Conservation (phyloP, 2,113 vertebrate species). For the Lagopus muta region DNA sequence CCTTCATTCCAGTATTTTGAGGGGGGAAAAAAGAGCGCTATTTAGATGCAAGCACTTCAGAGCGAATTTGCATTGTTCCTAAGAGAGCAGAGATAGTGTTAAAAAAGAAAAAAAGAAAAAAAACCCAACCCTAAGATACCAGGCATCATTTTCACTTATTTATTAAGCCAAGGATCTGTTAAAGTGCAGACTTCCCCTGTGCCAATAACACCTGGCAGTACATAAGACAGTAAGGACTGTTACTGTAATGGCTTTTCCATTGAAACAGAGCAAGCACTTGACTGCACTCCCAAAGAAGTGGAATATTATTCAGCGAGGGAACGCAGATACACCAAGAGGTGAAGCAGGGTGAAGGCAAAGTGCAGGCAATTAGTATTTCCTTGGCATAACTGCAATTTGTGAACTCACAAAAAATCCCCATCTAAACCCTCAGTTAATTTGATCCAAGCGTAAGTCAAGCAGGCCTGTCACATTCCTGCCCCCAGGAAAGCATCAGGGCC, state of each 20-base stretch:
- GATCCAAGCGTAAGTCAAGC: neutral
- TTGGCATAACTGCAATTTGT: constrained; percentile 42
- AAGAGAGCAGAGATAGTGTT: neutral
- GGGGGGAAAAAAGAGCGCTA: neutral
- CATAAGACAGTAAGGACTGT: neutral
- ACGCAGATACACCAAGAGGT: neutral
- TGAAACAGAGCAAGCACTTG: constrained; percentile 12
- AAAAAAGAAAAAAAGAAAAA: accelerated
- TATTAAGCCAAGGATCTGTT: constrained; percentile 51
- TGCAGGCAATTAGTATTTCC: constrained; percentile 42
- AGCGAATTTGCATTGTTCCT: constrained; percentile 20
- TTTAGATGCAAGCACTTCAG: constrained; percentile 37
- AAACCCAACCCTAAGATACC: neutral
- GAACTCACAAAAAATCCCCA: constrained; percentile 8
- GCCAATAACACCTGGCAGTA: constrained; percentile 39
- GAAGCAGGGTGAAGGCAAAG: constrained; percentile 30
- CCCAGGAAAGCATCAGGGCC: neutral
- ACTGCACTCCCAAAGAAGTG: constrained; percentile 4
- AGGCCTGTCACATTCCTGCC: neutral
- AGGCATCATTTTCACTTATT: constrained; percentile 54
- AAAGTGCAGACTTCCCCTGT: constrained; percentile 10
- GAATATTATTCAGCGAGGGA: constrained; percentile 45
- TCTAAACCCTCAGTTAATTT: constrained; percentile 4
- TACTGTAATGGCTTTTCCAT: constrained; percentile 28
- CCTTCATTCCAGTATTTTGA: neutral